Evolutionary conservation across 2,113 vertebrate species (phyloP).

Genomic region (Agelaius tricolor): DNA sequence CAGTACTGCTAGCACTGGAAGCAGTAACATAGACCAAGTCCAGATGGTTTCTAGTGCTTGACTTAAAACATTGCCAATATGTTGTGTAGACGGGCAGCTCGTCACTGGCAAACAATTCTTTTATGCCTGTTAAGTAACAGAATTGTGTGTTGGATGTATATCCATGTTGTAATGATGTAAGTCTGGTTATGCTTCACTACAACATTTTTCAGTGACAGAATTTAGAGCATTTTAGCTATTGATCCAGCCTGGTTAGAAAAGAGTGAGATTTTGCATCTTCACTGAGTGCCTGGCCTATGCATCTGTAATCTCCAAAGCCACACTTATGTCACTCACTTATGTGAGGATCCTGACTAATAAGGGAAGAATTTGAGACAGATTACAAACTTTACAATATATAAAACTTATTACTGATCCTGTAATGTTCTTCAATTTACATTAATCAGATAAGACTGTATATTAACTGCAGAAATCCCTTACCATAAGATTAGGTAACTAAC

Average conservation of each 20-base stretch:
- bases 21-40: not conserved
- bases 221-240: not conserved
- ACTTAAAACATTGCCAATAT: not conserved
- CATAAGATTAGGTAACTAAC: not conserved
- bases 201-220: not conserved
- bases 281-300: not conserved
- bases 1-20: not conserved
- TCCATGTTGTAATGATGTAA: not conserved
- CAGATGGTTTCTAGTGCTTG: not conserved
- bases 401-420: not conserved
- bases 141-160: not conserved
- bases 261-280: not conserved
- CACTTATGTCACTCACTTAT: fast-evolving
- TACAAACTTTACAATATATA: not conserved
- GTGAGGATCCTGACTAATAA: not conserved
- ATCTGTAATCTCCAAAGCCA: not conserved
- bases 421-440: not conserved
- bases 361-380: not conserved
- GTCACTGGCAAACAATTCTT: not conserved
- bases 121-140: not conserved
- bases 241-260: not conserved
- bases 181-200: not conserved
- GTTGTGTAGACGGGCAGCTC: not conserved
- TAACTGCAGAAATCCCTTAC: not conserved
- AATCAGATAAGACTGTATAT: not conserved